phyloP scores from a whole-genome alignment of 2,888 invertebrate species.

The Operophtera brumata region DNA sequence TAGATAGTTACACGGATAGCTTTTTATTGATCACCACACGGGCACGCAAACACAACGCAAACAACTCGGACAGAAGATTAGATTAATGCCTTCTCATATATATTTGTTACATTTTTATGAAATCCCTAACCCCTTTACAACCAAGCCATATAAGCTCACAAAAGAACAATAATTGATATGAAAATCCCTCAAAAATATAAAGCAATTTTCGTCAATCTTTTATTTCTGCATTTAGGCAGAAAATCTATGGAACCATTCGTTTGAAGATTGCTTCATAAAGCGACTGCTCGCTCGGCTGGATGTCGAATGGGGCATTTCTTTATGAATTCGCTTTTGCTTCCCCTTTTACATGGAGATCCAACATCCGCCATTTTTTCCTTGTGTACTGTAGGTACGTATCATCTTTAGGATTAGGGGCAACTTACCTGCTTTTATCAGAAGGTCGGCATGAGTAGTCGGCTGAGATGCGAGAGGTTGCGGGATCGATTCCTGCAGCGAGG shows the following conservation, averaged over 20 bases:
- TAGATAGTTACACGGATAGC: no score
- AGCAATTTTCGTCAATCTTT: conserved; percentile 12
- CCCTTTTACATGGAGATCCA: conserved; percentile 14
- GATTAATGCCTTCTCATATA: no score
- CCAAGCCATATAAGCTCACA: neutral
- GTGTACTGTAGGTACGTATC: neutral
- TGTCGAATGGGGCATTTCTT: conserved; percentile 21
- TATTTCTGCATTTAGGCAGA: conserved; percentile 18
- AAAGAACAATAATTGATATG: conserved; percentile 10
- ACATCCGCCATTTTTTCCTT: conserved; percentile 2
- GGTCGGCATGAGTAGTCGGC: no score
- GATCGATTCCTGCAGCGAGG: no score
- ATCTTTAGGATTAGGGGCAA: no score
- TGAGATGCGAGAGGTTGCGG: no score
- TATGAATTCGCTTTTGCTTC: conserved; percentile 9
- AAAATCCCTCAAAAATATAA: conserved; percentile 6
- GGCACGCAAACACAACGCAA: no score
- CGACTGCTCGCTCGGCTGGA: conserved; percentile 14
- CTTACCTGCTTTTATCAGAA: no score
- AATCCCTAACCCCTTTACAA: neutral
- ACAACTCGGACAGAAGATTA: neutral
- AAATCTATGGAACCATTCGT: conserved; percentile 14
- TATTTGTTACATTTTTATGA: no score
- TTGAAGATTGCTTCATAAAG: conserved; percentile 28
- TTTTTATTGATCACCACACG: no score